Base-by-base conservation (phyloP, 2,888 invertebrate genomes). In the Heteromyza rotundicornis region DNA sequence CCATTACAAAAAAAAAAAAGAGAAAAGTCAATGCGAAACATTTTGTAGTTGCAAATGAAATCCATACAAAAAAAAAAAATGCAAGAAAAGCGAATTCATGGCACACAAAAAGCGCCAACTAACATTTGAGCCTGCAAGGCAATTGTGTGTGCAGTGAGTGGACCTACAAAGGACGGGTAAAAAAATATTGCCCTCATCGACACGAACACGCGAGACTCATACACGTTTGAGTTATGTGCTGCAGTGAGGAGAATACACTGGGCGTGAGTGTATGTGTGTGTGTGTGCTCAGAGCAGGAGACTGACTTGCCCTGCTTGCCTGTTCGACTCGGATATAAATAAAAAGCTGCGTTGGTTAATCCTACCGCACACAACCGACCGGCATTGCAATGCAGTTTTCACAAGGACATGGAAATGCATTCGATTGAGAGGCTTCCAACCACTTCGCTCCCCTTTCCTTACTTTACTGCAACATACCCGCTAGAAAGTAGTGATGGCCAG, bases 121-220 rank as follows among this genome's bases (percentile, higher is more conserved):
- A n/a, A n/a, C 51, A 23, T 53, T 2, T 14, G 27, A 53, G 52
- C 16, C 51, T 12, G 32, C 32, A 16, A 32, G 52, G 52, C 24
- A 53, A 32, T 32, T 53, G 52, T 16, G 32, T 53, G n/a, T n/a
- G n/a, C n/a, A n/a, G n/a, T 2, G 10, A 53, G 52, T 53, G 52
- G 27, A 32, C 52, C 27, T 51, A 51, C 23, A n/a, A n/a, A 22
- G 20, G 7, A 23, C 2, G 22, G 12, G n/a, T 27, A 53, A 27
- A 32, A 53, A n/a, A 53, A 24, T n/a, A n/a, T n/a, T n/a, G n/a
- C n/a, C n/a, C n/a, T n/a, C 27, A 53, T 2, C n/a, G 19, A 32
- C 52, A 27, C 22, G 1, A 12, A 16, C 22, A 50, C 16, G 24
- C 52, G 14, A 23, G 12, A 27, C 23, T 20, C 16, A 20, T 3